Conservation (phyloP, 2,113 vertebrate species). For the Coracopsis vasa region DNA sequence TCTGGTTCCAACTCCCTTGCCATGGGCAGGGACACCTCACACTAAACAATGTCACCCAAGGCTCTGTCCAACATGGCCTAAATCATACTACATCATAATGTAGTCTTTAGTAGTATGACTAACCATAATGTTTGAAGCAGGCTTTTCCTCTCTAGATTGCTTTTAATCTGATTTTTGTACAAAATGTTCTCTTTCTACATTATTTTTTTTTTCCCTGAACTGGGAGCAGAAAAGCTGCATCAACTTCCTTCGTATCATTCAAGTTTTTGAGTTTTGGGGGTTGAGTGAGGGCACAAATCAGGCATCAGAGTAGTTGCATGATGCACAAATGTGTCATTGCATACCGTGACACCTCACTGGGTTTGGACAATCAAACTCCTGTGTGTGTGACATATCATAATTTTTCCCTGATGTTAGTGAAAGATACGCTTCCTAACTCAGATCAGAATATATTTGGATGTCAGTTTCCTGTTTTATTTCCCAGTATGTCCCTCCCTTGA, state of each 20-base stretch:
- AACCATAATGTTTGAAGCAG: not conserved
- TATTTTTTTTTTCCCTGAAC: no score
- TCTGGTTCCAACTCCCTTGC: no score
- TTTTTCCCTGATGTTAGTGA: not conserved
- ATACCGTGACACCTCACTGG: not conserved
- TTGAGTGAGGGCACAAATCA: not conserved
- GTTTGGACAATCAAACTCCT: not conserved
- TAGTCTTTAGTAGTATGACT: not conserved
- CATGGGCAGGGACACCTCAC: no score
- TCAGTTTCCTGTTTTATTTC: not conserved
- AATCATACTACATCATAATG: not conserved
- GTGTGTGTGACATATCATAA: rapidly evolving
- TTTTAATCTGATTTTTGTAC: not conserved
- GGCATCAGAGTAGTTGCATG: not conserved
- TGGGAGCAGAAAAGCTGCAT: not conserved
- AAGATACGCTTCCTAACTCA: not conserved
- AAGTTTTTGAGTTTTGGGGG: not conserved
- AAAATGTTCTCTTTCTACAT: not conserved
- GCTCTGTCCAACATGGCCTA: no score
- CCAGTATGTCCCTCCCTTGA: not conserved
- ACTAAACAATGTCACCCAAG: no score
- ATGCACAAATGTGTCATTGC: not conserved
- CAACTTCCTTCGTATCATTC: not conserved
- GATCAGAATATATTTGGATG: not conserved
- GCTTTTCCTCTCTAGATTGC: not conserved